Percentiles rank a stretch among this genome's conserved stretches.
Evolutionary conservation across 2,888 invertebrate species (phyloP).

Genomic region (Brachyopa scutellaris): DNA sequence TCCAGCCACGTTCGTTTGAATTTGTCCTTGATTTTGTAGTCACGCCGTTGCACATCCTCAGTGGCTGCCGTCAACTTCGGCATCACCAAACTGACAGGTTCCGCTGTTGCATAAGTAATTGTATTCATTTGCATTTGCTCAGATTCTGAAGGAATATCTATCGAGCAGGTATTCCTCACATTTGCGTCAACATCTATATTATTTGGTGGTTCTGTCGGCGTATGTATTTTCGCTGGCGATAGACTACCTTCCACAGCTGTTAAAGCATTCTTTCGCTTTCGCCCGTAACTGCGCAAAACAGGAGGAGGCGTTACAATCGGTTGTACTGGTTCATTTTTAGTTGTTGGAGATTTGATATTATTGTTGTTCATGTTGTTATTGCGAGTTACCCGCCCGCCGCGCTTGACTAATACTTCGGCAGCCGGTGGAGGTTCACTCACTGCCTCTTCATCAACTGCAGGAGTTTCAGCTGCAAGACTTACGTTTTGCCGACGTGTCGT

Average conservation of each 20-base stretch:
- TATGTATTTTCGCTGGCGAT: slow-evolving; percentile 44
- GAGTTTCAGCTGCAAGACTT: neutral
- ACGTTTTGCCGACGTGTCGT: slow-evolving; percentile 50
- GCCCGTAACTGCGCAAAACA: slow-evolving; percentile 77
- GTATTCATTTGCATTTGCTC: slow-evolving; percentile 41
- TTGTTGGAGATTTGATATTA: slow-evolving; percentile 71
- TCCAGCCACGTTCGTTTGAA: slow-evolving; percentile 80
- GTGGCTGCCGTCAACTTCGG: slow-evolving; percentile 32
- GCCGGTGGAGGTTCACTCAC: slow-evolving; percentile 56
- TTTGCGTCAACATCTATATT: slow-evolving; percentile 41
- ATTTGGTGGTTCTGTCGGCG: slow-evolving; percentile 13
- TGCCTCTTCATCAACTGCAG: slow-evolving; percentile 41
- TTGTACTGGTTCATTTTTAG: slow-evolving; percentile 39
- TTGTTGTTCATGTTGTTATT: slow-evolving; percentile 76
- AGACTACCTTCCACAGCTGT: slow-evolving; percentile 66
- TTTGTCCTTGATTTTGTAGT: slow-evolving; percentile 81
- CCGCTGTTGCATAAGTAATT: slow-evolving; percentile 73
- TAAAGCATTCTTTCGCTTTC: slow-evolving; percentile 79
- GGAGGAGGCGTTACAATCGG: slow-evolving; percentile 43
- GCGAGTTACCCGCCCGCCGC: slow-evolving; percentile 78
- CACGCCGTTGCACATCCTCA: slow-evolving; percentile 77
- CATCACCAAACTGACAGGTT: slow-evolving; percentile 66
- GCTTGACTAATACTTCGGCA: slow-evolving; percentile 73
- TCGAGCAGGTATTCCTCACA: slow-evolving; percentile 51
- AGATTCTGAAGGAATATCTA: slow-evolving; percentile 43